phyloP scores from a whole-genome alignment of 2,797 vertebrate genomes.

The Linurgus olivaceus region DNA sequence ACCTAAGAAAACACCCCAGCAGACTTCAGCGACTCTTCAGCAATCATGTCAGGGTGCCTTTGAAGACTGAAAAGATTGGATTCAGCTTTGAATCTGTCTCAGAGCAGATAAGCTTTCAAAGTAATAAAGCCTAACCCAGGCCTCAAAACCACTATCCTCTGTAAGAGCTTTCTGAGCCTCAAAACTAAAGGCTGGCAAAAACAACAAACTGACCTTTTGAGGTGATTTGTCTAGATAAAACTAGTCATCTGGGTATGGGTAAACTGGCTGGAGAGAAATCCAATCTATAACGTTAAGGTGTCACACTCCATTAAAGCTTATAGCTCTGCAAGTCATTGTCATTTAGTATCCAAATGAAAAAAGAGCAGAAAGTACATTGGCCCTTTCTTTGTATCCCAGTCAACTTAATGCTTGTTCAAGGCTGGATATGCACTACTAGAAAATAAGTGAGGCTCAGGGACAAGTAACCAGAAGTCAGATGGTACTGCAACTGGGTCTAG shows the following conservation, averaged over 20 bases:
- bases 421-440: background rate
- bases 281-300: fast-evolving
- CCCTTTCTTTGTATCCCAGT: background rate
- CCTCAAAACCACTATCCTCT: background rate
- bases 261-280: background rate
- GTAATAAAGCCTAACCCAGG: background rate
- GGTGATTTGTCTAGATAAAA: background rate
- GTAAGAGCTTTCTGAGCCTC: background rate
- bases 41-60: background rate
- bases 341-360: background rate
- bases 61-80: background rate
- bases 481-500: background rate
- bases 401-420: background rate
- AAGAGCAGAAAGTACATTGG: background rate
- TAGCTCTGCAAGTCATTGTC: background rate
- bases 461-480: background rate
- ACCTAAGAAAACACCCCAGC: background rate
- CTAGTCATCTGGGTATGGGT: background rate
- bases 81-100: background rate
- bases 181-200: background rate
- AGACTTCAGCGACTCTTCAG: background rate
- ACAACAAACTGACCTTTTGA: background rate
- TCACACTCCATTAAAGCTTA: background rate
- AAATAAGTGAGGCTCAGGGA: background rate
- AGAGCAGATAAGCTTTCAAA: background rate